These are phyloP conservation scores for Heliocidaris tuberculata DNA, from an alignment of 35 echinoderm and acorn worm genomes.

Conservation along the genomic window DNA sequence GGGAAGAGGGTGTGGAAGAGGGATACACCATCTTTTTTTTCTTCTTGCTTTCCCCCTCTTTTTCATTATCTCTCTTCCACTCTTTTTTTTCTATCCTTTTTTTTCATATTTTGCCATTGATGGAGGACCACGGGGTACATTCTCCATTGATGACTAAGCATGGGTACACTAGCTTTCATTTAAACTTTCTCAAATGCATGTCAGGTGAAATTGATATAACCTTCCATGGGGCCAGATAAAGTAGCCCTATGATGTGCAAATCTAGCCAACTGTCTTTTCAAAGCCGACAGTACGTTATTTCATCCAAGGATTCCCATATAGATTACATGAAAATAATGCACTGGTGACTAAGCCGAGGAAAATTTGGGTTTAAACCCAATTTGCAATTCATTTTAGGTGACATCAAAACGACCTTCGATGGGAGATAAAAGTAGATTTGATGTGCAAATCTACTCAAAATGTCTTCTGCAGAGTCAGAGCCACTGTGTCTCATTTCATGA, in stretches of 20 bases:
- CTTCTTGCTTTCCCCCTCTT: too few species aligned
- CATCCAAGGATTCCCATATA: background rate
- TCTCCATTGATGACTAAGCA: background rate
- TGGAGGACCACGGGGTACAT: background rate
- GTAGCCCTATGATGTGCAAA: background rate
- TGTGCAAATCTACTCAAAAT: background rate
- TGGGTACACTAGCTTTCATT: background rate
- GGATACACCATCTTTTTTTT: too few species aligned
- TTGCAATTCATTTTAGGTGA: background rate
- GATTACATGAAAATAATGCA: background rate
- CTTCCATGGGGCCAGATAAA: background rate
- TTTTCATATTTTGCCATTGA: too few species aligned
- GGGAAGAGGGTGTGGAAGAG: too few species aligned
- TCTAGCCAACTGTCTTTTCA: background rate
- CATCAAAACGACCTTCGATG: background rate
- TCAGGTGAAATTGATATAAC: background rate
- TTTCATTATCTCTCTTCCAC: too few species aligned
- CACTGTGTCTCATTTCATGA: background rate
- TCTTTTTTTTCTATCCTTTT: too few species aligned
- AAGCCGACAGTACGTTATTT: background rate
- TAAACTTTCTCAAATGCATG: background rate
- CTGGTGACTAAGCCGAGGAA: background rate
- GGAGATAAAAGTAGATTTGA: background rate
- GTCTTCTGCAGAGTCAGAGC: background rate
- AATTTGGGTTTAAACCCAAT: background rate